Conservation (phyloP, 1,140 invertebrate species). For the Drosophila pandora region DNA sequence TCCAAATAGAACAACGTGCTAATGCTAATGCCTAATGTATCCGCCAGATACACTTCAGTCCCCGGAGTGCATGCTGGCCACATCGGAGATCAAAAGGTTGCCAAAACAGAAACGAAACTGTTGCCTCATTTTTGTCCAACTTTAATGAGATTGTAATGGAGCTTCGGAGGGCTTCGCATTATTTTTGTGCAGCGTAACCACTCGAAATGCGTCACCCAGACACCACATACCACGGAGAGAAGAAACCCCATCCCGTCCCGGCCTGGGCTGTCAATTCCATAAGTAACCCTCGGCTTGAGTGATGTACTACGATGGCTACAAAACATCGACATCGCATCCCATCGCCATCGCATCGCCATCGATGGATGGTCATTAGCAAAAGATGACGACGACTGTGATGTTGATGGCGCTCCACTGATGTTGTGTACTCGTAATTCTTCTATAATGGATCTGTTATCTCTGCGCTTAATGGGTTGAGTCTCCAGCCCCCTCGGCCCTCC, state of each 20-base stretch:
- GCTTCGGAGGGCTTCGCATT: constrained; percentile 2
- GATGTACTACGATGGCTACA: constrained; percentile 67
- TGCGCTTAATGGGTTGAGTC: constrained; percentile 73
- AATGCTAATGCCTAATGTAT: constrained; percentile 62
- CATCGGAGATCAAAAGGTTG: constrained; percentile 59
- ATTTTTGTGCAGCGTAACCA: constrained; percentile 57
- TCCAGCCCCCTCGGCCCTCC: not conserved
- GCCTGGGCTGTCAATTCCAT: constrained; percentile 27
- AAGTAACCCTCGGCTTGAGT: constrained; percentile 56
- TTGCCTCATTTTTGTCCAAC: constrained; percentile 52
- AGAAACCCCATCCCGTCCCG: not conserved
- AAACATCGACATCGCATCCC: constrained; percentile 33
- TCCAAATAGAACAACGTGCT: constrained; percentile 73
- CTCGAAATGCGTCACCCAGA: constrained; percentile 58
- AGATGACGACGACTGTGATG: constrained; percentile 65
- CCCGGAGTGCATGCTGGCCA: constrained; percentile 27
- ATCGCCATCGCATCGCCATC: constrained; percentile 50
- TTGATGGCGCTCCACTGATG: constrained; percentile 52
- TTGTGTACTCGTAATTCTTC: constrained; percentile 80
- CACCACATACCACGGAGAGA: constrained; percentile 10
- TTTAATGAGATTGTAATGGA: constrained; percentile 54
- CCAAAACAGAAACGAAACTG: constrained; percentile 45
- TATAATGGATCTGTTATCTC: constrained; percentile 82
- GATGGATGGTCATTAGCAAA: constrained; percentile 80
- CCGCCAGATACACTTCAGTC: constrained; percentile 42